Evolutionary conservation across 2,113 vertebrate species (phyloP).

Genomic region (Athene noctua): DNA sequence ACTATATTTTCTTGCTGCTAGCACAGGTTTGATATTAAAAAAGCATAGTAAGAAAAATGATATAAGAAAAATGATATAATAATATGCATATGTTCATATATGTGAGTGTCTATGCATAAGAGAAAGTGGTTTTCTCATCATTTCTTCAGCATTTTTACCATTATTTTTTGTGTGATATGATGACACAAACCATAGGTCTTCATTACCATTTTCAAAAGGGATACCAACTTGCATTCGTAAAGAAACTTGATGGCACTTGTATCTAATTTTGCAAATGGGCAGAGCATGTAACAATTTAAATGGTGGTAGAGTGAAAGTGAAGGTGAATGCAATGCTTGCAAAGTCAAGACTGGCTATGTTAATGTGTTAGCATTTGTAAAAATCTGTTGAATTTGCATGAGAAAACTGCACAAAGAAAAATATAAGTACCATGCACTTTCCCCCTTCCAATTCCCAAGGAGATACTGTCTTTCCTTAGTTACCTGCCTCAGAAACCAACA

Average conservation of each 20-base stretch:
- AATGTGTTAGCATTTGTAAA: neutral
- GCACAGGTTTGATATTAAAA: neutral
- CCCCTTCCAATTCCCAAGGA: neutral
- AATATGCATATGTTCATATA: neutral
- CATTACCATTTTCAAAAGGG: neutral
- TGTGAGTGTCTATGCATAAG: neutral
- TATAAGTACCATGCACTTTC: neutral
- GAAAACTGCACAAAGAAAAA: neutral
- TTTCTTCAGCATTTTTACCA: neutral
- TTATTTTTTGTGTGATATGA: neutral
- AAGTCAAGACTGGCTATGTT: neutral
- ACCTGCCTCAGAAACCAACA: neutral
- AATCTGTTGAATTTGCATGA: neutral
- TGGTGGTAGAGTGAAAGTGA: neutral
- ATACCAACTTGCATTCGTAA: neutral
- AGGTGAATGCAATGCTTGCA: neutral
- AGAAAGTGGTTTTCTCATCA: neutral
- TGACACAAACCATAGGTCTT: neutral
- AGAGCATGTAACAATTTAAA: accelerated
- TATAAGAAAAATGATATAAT: neutral
- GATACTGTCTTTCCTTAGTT: accelerated
- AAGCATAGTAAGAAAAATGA: neutral
- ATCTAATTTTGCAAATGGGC: neutral
- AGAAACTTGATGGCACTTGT: neutral
- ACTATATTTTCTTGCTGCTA: neutral